Percentiles rank a stretch among this genome's conserved stretches.
Conservation (phyloP, 2,888 invertebrate species). For the Heliconius ethilla region DNA sequence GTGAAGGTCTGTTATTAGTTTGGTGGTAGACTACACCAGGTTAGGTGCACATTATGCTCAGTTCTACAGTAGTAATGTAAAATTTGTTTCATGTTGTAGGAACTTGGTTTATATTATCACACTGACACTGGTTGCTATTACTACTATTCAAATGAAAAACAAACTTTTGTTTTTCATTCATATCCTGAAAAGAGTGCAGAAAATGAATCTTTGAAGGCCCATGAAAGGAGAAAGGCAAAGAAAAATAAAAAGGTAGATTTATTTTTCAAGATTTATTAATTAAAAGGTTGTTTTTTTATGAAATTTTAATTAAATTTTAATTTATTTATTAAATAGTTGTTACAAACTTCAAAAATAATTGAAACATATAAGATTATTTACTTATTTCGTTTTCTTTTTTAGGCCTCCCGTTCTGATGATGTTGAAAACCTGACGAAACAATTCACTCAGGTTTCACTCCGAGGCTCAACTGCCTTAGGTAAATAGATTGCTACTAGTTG, state of each 20-base stretch:
- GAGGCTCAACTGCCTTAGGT: constrained; percentile 77
- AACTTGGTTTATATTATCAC: constrained; percentile 93
- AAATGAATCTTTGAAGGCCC: constrained; percentile 57
- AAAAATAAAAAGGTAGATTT: constrained; percentile 62
- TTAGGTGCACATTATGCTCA: neutral
- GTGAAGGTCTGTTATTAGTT: too few species aligned
- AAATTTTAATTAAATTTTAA: too few species aligned
- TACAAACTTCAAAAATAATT: neutral
- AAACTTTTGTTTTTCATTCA: constrained; percentile 90
- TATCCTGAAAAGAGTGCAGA: constrained; percentile 82
- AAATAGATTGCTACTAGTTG: constrained; percentile 69
- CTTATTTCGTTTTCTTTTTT: constrained; percentile 52
- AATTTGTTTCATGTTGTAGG: constrained; percentile 76
- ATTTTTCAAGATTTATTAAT: too few species aligned
- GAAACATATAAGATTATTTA: neutral
- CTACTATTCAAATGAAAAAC: constrained; percentile 88
- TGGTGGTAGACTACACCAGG: neutral
- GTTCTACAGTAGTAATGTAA: neutral
- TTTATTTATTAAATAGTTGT: neutral
- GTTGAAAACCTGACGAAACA: constrained; percentile 77
- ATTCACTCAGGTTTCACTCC: constrained; percentile 78
- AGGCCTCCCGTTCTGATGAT: constrained; percentile 66
- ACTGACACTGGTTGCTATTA: constrained; percentile 92
- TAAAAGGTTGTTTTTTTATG: neutral
- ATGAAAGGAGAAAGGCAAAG: constrained; percentile 66